Conservation (phyloP, 2,797 vertebrate genomes). For the Hybognathus amarus region DNA sequence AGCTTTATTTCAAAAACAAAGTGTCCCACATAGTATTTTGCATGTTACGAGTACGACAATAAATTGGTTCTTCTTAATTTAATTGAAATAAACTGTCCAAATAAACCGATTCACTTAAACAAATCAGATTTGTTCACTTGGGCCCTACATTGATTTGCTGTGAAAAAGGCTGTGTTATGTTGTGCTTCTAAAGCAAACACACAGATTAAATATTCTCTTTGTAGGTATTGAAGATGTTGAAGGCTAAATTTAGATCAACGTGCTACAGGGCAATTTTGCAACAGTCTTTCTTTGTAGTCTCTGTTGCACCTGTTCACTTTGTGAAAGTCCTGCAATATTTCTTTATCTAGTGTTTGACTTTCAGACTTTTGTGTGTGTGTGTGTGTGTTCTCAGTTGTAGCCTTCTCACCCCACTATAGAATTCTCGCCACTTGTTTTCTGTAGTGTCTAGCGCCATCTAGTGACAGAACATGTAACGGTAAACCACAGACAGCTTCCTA, state of each 20-base stretch:
- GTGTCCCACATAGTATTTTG: background rate
- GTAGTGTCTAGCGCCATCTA: slow-evolving; percentile 70
- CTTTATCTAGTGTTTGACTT: slow-evolving; percentile 37
- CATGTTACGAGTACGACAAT: background rate
- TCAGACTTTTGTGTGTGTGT: background rate
- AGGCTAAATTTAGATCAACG: slow-evolving; percentile 71
- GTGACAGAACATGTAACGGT: slow-evolving; percentile 63
- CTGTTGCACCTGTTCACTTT: slow-evolving; percentile 35
- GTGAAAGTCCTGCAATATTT: background rate
- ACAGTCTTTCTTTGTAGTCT: slow-evolving; percentile 6
- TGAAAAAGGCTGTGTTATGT: slow-evolving; percentile 9
- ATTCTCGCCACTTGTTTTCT: slow-evolving; percentile 48
- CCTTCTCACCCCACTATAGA: slow-evolving; percentile 64
- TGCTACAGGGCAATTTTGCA: slow-evolving; percentile 17
- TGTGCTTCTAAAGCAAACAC: slow-evolving; percentile 41
- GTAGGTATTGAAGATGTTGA: slow-evolving; percentile 58
- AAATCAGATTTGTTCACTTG: slow-evolving; percentile 53
- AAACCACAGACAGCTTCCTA: slow-evolving; percentile 40
- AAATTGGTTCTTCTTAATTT: background rate
- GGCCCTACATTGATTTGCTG: slow-evolving; percentile 37
- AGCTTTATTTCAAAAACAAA: background rate
- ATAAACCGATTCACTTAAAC: background rate
- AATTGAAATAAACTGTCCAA: background rate
- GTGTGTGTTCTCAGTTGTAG: slow-evolving; percentile 14
- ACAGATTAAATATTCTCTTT: slow-evolving; percentile 64